Evolutionary conservation across 92 coral and sea anemone genomes (phyloP).

Genomic region (Umimayanthus chanpuru): DNA sequence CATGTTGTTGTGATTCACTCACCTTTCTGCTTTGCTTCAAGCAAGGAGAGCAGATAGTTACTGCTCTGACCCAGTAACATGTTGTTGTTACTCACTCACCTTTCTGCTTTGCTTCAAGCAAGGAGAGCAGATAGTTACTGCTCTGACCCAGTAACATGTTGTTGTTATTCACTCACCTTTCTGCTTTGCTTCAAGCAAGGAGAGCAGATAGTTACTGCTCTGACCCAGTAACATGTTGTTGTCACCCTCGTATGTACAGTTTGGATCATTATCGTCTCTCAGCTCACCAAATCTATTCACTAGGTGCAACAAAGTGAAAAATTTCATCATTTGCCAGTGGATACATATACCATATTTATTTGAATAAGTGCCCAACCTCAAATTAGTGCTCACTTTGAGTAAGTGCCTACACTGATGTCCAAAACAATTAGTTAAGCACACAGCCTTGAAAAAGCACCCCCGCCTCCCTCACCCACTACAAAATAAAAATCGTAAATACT

Average conservation of each 20-base stretch:
- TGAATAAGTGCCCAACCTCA: no score
- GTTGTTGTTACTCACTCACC: conserved; percentile 64
- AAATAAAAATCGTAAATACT: no score
- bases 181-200: conserved; percentile 71
- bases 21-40: conserved; percentile 90
- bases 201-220: conserved; percentile 88
- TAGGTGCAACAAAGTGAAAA: conserved; percentile 15
- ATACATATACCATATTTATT: no score
- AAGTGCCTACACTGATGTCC: no score
- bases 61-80: conserved; percentile 92
- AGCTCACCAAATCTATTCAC: conserved; percentile 94
- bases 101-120: no score
- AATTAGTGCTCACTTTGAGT: no score
- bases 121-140: conserved; percentile 87
- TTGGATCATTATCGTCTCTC: conserved; percentile 95
- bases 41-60: conserved; percentile 84
- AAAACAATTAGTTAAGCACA: no score
- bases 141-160: conserved; percentile 91
- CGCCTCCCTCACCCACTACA: no score
- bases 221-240: conserved; percentile 92
- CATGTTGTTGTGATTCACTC: conserved; percentile 53
- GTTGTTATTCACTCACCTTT: conserved; percentile 62
- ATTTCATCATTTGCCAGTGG: no score
- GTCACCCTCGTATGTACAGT: conserved; percentile 97
- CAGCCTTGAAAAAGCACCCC: no score